phyloP scores from a whole-genome alignment of 2,888 invertebrate genomes.

The Smittia sp. region DNA sequence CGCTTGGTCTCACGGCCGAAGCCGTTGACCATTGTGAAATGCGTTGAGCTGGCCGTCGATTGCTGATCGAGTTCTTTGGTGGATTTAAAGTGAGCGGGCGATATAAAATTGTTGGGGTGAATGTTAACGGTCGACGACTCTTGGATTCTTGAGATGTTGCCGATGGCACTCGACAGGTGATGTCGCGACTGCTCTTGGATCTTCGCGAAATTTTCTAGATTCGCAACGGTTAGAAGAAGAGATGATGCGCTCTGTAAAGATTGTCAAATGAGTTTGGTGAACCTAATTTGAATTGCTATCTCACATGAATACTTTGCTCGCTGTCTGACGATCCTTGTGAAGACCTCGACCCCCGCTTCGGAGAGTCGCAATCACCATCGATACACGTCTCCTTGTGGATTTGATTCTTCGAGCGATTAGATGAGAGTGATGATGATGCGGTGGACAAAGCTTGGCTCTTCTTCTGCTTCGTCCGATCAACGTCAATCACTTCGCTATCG shows the following conservation, averaged over 20 bases:
- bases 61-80: slow-evolving; percentile 63
- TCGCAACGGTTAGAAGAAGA: slow-evolving; percentile 73
- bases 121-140: slow-evolving; percentile 4
- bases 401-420: slow-evolving; percentile 48
- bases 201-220: slow-evolving; percentile 60
- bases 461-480: background rate
- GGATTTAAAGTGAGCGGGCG: slow-evolving; percentile 43
- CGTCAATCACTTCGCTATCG: slow-evolving; percentile 37
- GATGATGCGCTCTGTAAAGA: slow-evolving; percentile 72
- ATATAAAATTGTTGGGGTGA: slow-evolving; percentile 36
- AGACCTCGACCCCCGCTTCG: slow-evolving; percentile 59
- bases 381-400: slow-evolving; percentile 52
- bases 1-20: slow-evolving; percentile 63
- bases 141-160: slow-evolving; percentile 11
- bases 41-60: slow-evolving; percentile 80
- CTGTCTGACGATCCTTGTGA: slow-evolving; percentile 69
- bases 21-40: slow-evolving; percentile 82
- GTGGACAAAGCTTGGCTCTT: slow-evolving; percentile 48
- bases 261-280: background rate
- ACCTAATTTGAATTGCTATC: background rate
- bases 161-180: background rate
- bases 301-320: slow-evolving; percentile 75
- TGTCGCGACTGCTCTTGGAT: slow-evolving; percentile 53
- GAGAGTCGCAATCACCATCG: slow-evolving; percentile 7
- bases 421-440: slow-evolving; percentile 47